Evolutionary conservation across 2,888 invertebrate species (phyloP).

Genomic region (Scaptomyza tumidula): DNA sequence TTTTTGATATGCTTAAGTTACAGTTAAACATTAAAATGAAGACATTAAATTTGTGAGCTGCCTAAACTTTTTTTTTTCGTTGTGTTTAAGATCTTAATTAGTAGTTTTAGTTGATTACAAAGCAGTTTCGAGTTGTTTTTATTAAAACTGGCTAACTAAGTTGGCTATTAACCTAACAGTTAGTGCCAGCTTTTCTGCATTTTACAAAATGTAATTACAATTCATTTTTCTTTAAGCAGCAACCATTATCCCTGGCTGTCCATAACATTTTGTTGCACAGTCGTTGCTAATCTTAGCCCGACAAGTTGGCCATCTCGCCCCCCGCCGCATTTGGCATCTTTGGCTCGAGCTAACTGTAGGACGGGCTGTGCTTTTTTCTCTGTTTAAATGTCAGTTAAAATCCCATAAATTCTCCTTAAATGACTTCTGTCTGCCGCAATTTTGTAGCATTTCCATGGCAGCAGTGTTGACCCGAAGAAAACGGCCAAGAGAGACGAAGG

Average conservation of each 20-base stretch:
- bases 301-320: slow-evolving; percentile 57
- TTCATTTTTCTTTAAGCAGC: slow-evolving; percentile 55
- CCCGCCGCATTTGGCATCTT: slow-evolving; percentile 5
- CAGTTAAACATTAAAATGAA: not conserved
- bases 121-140: slow-evolving; percentile 10
- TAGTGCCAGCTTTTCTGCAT: slow-evolving; percentile 40
- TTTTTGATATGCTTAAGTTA: not conserved
- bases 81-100: slow-evolving; percentile 17
- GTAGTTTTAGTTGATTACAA: slow-evolving; percentile 12
- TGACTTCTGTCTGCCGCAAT: slow-evolving; percentile 81
- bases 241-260: slow-evolving; percentile 72
- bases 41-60: slow-evolving; percentile 1
- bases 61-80: not conserved
- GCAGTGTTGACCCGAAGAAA: slow-evolving; percentile 31
- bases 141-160: slow-evolving; percentile 22
- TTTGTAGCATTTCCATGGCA: slow-evolving; percentile 51
- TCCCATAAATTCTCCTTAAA: slow-evolving; percentile 80
- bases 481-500: slow-evolving; percentile 51
- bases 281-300: slow-evolving; percentile 71
- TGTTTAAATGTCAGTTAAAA: slow-evolving; percentile 81
- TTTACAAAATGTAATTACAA: slow-evolving; percentile 57
- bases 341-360: slow-evolving; percentile 6
- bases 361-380: slow-evolving; percentile 33
- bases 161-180: slow-evolving; percentile 27
- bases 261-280: slow-evolving; percentile 77